Base-by-base conservation (phyloP, 2,888 invertebrate genomes). In the Eledone cirrhosa region DNA sequence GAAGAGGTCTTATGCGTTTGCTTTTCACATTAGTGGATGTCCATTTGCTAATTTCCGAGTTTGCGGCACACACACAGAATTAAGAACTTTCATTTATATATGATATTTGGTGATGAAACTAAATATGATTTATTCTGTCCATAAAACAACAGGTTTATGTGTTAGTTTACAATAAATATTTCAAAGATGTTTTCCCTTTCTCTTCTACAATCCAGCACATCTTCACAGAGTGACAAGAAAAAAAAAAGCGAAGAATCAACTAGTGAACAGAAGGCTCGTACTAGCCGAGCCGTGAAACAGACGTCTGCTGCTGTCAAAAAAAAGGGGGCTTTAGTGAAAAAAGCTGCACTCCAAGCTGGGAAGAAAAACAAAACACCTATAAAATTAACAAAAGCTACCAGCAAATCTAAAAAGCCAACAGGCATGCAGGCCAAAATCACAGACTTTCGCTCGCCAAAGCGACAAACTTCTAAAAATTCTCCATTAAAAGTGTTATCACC, bases 401-500 rank as follows among this genome's bases (percentile, higher is more conserved):
- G 27, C 11, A 76, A 76, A 48, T 76, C 76, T 22, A 76, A 76
- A 19, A 33, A 47, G 29, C 19, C 47, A 48, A 22, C 29, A 11
- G 48, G 48, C 14, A 76, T 47, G 47, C 76, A 76, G 48, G 76
- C 76, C 22, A 76, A 76, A 76, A 76, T 76, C 0, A 76, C 76
- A 48, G 76, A 76, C 76, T 76, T 76, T 48, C 47, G 48, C 7
- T 48, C 76, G 13, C 48, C 48, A 11, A 76, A 47, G 29, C 41
- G 76, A 27, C 76, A 76, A 48, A 48, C 48, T 8, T 27, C 76
- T 22, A 76, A 48, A 33, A 76, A 76, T 29, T 76, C 76, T 76
- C 76, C 76, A 27, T 76, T 76, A 48, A 76, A 76, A 47, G 76
- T 76, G 11, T 76, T 76, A 29, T 76, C 76, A 24, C 76, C 76